Percentiles rank a stretch among this genome's conserved stretches.
Evolutionary conservation across 2,888 invertebrate genomes (phyloP).

Genomic region (Macrophya alboannulata): DNA sequence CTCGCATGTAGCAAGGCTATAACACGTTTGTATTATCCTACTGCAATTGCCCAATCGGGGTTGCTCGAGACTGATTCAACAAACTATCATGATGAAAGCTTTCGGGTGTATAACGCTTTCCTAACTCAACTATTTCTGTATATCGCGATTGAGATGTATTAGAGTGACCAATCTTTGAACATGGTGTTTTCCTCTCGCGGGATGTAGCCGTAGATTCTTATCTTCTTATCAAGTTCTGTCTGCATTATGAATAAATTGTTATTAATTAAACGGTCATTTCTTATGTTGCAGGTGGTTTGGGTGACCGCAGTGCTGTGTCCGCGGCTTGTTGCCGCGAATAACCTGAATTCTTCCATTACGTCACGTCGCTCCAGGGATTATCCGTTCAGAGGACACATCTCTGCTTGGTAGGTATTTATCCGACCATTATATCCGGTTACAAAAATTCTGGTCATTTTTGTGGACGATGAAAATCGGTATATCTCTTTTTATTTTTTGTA

Average conservation of each 20-base stretch:
- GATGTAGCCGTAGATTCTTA: no score
- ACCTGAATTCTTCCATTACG: constrained; percentile 75
- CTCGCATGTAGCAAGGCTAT: no score
- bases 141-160: no score
- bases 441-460: constrained; percentile 20
- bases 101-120: background rate
- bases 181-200: no score
- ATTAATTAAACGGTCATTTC: constrained; percentile 32
- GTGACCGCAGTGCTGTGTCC: constrained; percentile 82
- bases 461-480: no score
- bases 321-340: constrained; percentile 78
- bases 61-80: no score
- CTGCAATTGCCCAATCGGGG: no score
- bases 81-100: background rate
- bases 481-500: background rate
- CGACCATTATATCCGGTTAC: background rate
- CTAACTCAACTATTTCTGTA: no score
- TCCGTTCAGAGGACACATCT: constrained; percentile 74
- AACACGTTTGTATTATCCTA: no score
- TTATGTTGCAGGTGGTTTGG: constrained; percentile 82
- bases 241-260: background rate
- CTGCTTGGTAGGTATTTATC: constrained; percentile 72
- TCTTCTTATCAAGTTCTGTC: background rate
- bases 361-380: constrained; percentile 75
- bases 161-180: background rate